phyloP scores from a whole-genome alignment of 53 echinoderm and acorn worm species.

The Henricia sp. region DNA sequence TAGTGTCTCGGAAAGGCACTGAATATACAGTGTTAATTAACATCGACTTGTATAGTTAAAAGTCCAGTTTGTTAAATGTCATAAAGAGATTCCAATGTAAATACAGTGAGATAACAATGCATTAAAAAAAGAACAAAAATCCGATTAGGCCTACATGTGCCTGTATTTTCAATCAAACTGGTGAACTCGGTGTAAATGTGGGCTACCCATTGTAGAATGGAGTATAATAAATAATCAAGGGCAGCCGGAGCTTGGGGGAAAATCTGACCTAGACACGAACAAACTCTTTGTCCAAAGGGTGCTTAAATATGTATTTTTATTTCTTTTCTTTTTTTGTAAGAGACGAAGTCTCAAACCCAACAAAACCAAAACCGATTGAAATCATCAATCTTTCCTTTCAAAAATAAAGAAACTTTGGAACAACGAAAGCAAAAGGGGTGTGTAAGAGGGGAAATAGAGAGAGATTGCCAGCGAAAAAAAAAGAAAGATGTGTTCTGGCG shows the following conservation, averaged over 20 bases:
- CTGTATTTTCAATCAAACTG: no score
- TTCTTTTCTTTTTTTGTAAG: no score
- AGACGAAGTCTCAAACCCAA: not conserved
- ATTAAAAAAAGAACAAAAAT: no score
- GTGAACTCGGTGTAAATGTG: no score
- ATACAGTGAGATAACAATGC: no score
- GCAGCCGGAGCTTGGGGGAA: conserved; percentile 14
- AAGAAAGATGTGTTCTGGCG: conserved; percentile 32
- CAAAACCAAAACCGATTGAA: not conserved
- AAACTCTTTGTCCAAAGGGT: not conserved
- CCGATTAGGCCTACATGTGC: no score
- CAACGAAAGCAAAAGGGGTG: not conserved
- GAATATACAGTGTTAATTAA: no score
- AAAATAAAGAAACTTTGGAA: not conserved
- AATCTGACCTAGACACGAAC: conserved; percentile 22
- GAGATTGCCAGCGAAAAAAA: not conserved
- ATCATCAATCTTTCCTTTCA: conserved; percentile 9
- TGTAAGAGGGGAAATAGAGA: not conserved
- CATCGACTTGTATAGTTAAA: no score
- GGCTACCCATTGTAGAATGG: no score
- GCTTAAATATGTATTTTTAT: not conserved
- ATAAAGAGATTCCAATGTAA: no score
- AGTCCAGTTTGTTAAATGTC: no score
- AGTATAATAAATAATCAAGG: conserved; percentile 12
- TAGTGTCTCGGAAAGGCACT: no score